These are phyloP conservation scores for Ictalurus furcatus DNA, from an alignment of 2,113 vertebrate species.

Conservation along the genomic window DNA sequence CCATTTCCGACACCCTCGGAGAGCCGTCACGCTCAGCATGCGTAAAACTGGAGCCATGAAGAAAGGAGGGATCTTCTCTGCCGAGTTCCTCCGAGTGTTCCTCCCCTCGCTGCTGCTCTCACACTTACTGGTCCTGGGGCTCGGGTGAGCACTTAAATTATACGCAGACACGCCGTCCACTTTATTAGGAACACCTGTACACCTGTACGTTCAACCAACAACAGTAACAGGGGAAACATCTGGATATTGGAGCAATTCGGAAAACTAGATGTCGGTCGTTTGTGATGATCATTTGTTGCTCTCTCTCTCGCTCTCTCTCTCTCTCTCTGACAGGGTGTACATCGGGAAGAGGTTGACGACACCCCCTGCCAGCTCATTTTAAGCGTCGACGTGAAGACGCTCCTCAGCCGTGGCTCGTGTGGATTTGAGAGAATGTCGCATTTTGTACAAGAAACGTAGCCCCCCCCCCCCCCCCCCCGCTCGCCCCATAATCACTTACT, in stretches of 20 bases:
- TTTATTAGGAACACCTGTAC: no score
- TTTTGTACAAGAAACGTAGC: constrained; percentile 72
- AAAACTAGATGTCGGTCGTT: background rate
- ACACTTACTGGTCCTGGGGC: constrained; percentile 93
- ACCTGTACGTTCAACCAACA: background rate
- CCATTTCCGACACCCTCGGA: constrained; percentile 94
- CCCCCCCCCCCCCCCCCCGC: background rate
- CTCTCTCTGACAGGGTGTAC: constrained; percentile 81
- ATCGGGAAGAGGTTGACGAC: constrained; percentile 94
- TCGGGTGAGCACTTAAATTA: constrained; percentile 78
- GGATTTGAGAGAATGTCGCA: constrained; percentile 71
- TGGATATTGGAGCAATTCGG: background rate
- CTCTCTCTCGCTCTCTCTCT: background rate
- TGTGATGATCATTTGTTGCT: no score
- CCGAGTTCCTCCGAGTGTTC: constrained; percentile 97
- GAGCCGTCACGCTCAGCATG: constrained; percentile 93
- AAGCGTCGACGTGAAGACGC: constrained; percentile 65
- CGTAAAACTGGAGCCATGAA: constrained; percentile 98
- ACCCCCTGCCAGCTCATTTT: constrained; percentile 90
- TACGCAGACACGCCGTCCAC: no score
- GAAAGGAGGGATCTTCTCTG: constrained; percentile 97
- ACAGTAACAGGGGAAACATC: background rate
- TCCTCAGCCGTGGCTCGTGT: constrained; percentile 64
- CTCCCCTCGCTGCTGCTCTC: constrained; percentile 96
- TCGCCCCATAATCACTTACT: background rate